Conservation (phyloP, 2,113 vertebrate genomes). For the Saguinus imperator region DNA sequence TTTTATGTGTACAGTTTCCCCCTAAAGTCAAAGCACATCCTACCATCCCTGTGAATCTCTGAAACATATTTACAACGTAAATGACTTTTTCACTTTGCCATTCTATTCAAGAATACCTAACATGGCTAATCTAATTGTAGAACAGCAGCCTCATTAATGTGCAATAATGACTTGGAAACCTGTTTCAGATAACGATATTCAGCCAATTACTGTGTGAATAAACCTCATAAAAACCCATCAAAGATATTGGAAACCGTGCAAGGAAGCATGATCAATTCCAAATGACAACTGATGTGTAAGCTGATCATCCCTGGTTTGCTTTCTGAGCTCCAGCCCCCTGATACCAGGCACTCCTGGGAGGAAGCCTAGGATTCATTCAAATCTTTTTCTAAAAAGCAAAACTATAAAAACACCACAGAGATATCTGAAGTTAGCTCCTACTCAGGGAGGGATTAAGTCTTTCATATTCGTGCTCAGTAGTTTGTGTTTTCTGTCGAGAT, state of each 20-base stretch:
- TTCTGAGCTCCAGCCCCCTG: neutral
- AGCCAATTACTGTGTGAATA: neutral
- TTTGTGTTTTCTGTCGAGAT: neutral
- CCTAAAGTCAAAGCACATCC: neutral
- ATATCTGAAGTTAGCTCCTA: neutral
- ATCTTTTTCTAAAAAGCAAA: neutral
- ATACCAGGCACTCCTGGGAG: neutral
- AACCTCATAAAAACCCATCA: neutral
- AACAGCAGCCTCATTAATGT: neutral
- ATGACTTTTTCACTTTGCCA: neutral
- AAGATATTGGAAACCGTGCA: neutral
- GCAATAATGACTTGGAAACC: neutral
- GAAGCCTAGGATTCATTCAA: neutral
- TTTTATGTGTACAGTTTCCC: neutral
- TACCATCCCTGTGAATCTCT: neutral
- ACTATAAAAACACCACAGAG: neutral
- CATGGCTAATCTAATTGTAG: neutral
- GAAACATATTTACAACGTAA: neutral
- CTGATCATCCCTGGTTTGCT: neutral
- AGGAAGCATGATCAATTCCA: neutral
- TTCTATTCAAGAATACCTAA: neutral
- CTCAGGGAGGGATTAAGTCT: neutral
- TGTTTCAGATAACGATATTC: constrained; percentile 23
- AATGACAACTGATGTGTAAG: neutral
- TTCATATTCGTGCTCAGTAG: neutral